Percentiles rank a stretch among this genome's conserved stretches.
Conservation (phyloP, 1,140 invertebrate species). For the Brachionus asplanchnoidis region DNA sequence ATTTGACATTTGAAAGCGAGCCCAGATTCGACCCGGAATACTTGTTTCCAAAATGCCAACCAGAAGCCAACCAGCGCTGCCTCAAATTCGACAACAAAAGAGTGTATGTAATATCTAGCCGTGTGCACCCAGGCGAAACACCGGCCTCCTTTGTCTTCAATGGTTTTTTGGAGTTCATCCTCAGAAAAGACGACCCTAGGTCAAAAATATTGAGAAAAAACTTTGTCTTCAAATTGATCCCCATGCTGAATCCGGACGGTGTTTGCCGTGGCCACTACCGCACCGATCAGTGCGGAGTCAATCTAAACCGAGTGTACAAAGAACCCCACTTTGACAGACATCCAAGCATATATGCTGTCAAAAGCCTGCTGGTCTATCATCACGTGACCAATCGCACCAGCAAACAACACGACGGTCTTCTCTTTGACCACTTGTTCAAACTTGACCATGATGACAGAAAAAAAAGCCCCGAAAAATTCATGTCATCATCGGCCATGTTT, state of each 20-base stretch:
- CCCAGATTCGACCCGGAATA: slow-evolving; percentile 61
- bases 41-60: slow-evolving; percentile 68
- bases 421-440: not conserved
- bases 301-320: slow-evolving; percentile 57
- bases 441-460: not conserved
- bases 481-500: not conserved
- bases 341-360: slow-evolving; percentile 58
- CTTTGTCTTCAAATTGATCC: slow-evolving; percentile 87
- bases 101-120: slow-evolving; percentile 55
- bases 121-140: slow-evolving; percentile 58
- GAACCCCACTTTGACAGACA: slow-evolving; percentile 52
- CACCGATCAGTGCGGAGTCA: slow-evolving; percentile 69
- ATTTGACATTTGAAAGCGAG: slow-evolving; percentile 60
- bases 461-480: not conserved
- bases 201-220: slow-evolving; percentile 58
- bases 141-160: slow-evolving; percentile 57
- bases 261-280: slow-evolving; percentile 81
- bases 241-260: slow-evolving; percentile 87
- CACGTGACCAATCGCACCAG: slow-evolving; percentile 46
- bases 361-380: slow-evolving; percentile 55
- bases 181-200: slow-evolving; percentile 53
- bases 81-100: slow-evolving; percentile 44
- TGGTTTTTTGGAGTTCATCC: slow-evolving; percentile 57
- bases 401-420: not conserved
- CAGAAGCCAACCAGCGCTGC: not conserved